A percentile compares a stretch with the other conserved stretches of the same genome.
These are phyloP conservation scores for Rhynchonycteris naso DNA, from an alignment of 2,797 vertebrate genomes.

Conservation along the genomic window DNA sequence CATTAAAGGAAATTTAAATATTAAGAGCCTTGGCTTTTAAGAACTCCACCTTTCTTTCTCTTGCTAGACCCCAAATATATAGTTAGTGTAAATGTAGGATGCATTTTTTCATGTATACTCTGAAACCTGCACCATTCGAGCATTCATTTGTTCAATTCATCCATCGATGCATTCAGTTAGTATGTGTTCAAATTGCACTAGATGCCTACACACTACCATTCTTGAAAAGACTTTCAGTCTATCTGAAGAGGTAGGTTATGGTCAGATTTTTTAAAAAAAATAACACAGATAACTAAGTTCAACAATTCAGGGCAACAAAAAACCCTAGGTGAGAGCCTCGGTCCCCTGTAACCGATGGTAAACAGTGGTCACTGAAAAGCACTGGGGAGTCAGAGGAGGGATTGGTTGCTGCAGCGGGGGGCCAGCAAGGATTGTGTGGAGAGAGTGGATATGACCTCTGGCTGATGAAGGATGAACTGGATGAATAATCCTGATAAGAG, in stretches of 20 bases:
- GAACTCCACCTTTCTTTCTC: conserved; percentile 4
- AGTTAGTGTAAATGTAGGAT: conserved; percentile 15
- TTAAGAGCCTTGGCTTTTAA: conserved; percentile 39
- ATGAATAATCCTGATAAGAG: not conserved
- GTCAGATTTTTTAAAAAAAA: conserved; percentile 5
- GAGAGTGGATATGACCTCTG: not conserved
- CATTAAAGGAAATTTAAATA: conserved; percentile 50
- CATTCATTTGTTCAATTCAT: not conserved
- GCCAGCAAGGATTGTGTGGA: not conserved
- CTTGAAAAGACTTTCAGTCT: conserved; percentile 12
- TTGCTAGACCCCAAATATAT: not conserved
- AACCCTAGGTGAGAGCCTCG: not conserved
- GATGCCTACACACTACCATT: not conserved
- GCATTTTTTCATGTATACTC: not conserved
- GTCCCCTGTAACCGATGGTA: not conserved
- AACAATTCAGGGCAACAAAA: conserved; percentile 13
- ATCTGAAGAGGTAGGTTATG: not conserved
- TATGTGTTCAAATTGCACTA: not conserved
- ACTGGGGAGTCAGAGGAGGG: not conserved
- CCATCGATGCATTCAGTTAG: not conserved
- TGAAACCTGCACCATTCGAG: not conserved
- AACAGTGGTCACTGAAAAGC: not conserved
- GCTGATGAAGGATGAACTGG: not conserved
- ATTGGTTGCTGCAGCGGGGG: not conserved
- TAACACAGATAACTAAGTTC: conserved; percentile 12